A percentile compares a stretch with the other conserved stretches of the same genome.
Evolutionary conservation across 1,140 invertebrate species (phyloP).

Genomic region (Doryteuthis pealeii): DNA sequence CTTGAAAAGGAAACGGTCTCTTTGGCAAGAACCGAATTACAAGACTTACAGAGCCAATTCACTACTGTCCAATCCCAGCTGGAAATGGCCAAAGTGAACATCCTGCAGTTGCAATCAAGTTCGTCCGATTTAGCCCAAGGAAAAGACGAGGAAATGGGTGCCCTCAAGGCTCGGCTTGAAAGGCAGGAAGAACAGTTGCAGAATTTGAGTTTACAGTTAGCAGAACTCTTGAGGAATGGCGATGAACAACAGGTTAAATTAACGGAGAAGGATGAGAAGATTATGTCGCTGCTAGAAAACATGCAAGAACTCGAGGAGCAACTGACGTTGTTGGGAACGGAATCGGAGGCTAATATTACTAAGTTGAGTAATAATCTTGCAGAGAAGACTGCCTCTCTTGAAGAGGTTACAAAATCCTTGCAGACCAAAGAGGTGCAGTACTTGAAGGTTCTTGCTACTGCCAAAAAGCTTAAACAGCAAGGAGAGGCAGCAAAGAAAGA

Average conservation of each 20-base stretch:
- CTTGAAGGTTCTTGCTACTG: conserved; percentile 51
- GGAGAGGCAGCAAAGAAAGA: conserved; percentile 25
- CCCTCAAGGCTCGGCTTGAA: conserved; percentile 12
- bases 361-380: conserved; percentile 23
- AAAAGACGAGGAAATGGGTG: no score
- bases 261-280: conserved; percentile 43
- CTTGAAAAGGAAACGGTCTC: no score
- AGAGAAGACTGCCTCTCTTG: conserved; percentile 14
- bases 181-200: conserved; percentile 10
- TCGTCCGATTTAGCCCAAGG: background rate
- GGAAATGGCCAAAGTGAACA: background rate
- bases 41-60: no score
- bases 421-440: conserved; percentile 44
- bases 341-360: conserved; percentile 22
- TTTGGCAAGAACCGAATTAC: no score
- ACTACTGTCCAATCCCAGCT: no score
- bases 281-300: conserved; percentile 45
- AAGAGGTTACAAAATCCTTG: conserved; percentile 17
- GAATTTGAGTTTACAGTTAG: conserved; percentile 2
- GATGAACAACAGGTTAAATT: conserved; percentile 19
- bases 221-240: background rate
- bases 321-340: conserved; percentile 20
- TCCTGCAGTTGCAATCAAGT: background rate
- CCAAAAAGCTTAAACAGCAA: conserved; percentile 52
- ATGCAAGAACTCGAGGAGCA: conserved; percentile 51